phyloP scores from a whole-genome alignment of 2,888 invertebrate species.

The Aleiodes testaceus region DNA sequence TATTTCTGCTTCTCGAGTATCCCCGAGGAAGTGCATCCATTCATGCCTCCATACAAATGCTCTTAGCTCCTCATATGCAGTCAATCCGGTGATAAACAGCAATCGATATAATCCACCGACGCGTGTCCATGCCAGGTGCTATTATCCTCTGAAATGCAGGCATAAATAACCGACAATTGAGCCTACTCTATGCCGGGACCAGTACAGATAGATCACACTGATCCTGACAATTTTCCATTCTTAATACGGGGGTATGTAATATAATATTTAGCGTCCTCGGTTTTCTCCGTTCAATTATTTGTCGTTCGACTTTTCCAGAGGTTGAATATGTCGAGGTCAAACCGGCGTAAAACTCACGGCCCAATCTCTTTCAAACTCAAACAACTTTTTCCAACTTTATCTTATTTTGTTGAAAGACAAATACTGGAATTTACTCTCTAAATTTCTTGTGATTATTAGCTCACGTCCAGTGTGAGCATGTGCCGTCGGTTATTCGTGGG shows the following conservation, averaged over 20 bases:
- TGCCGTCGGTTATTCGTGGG: constrained; percentile 60
- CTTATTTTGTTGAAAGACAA: neutral
- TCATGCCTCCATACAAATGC: neutral
- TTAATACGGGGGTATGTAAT: neutral
- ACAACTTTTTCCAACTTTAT: neutral
- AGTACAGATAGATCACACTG: constrained; percentile 18
- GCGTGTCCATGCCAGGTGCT: constrained; percentile 28
- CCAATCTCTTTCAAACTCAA: neutral
- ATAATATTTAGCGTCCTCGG: neutral
- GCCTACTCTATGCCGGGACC: constrained; percentile 1
- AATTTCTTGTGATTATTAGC: neutral
- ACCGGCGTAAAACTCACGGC: neutral
- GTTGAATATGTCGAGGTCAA: neutral
- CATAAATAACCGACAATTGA: constrained; percentile 27
- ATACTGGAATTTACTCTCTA: neutral
- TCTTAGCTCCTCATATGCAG: neutral
- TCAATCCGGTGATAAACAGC: constrained; percentile 21
- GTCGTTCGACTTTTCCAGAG: neutral
- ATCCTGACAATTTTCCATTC: neutral
- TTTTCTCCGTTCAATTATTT: constrained; percentile 1
- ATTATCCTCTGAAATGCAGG: constrained; percentile 27
- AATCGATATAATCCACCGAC: constrained; percentile 27
- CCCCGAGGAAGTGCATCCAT: constrained; percentile 8
- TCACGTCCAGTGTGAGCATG: constrained; percentile 3
- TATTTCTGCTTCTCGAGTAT: neutral